phyloP scores from a whole-genome alignment of 2,888 invertebrate species.

The Drosophila fungiperda region DNA sequence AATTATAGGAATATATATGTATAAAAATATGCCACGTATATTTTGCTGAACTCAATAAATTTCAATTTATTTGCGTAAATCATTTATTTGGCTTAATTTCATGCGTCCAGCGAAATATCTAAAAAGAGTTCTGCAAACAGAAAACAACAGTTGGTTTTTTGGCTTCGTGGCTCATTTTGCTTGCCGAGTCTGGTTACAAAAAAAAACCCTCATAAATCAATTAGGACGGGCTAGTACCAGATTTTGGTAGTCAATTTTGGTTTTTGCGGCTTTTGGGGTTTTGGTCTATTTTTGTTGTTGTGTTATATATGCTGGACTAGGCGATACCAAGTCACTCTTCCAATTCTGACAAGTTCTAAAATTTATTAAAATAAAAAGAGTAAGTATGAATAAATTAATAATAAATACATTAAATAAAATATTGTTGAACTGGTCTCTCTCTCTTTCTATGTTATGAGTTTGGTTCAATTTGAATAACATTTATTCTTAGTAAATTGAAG shows the following conservation, averaged over 20 bases:
- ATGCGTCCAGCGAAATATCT: slow-evolving; percentile 43
- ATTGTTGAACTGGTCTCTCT: background rate
- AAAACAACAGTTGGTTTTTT: slow-evolving; percentile 32
- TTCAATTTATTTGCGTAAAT: slow-evolving; percentile 85
- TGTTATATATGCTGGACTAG: background rate
- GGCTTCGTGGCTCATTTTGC: slow-evolving; percentile 7
- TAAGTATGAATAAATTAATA: background rate
- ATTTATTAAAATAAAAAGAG: background rate
- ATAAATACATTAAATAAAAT: background rate
- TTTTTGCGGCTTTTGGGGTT: slow-evolving; percentile 68
- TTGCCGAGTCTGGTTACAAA: slow-evolving; percentile 24
- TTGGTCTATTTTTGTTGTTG: slow-evolving; percentile 12
- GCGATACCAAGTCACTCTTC: slow-evolving; percentile 8
- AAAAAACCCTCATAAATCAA: slow-evolving; percentile 82
- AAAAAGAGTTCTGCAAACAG: slow-evolving; percentile 37
- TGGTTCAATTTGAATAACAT: background rate
- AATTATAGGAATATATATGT: slow-evolving; percentile 10
- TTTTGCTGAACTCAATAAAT: slow-evolving; percentile 75
- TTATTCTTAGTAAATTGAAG: background rate
- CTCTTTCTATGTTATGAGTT: background rate
- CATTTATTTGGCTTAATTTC: slow-evolving; percentile 84
- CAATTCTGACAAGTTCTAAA: background rate
- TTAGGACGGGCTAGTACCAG: slow-evolving; percentile 75
- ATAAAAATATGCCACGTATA: slow-evolving; percentile 1
- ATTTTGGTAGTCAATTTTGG: slow-evolving; percentile 73